Conservation (phyloP, 2,113 vertebrate genomes). For the Pristiophorus japonicus region DNA sequence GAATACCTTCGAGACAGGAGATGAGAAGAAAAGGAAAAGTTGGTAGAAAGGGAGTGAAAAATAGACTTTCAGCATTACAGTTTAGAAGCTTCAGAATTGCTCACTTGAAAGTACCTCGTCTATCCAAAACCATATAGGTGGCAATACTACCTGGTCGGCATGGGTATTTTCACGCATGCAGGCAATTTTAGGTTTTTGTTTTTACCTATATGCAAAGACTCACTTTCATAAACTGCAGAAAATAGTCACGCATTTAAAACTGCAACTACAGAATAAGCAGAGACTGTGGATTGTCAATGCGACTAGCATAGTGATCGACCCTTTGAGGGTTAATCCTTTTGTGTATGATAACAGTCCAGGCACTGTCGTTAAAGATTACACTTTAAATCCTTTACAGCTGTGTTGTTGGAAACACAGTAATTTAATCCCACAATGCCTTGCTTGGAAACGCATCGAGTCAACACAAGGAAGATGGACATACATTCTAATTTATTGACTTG, state of each 20-base stretch:
- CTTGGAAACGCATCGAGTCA: not conserved
- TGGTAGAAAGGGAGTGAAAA: not conserved
- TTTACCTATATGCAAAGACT: not conserved
- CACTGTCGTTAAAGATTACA: constrained; percentile 23
- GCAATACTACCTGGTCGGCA: not conserved
- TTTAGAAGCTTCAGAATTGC: not conserved
- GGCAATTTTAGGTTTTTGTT: not conserved
- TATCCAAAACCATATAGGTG: not conserved
- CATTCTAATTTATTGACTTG: constrained; percentile 34
- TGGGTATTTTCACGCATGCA: not conserved
- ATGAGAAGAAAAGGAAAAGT: not conserved
- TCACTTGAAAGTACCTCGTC: not conserved
- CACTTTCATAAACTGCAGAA: not conserved
- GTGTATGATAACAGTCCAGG: constrained; percentile 13
- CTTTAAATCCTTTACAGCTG: constrained; percentile 29
- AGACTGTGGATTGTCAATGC: not conserved
- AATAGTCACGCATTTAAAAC: not conserved
- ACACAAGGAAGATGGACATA: constrained; percentile 15
- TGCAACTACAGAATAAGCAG: not conserved
- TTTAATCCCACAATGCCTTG: constrained; percentile 23
- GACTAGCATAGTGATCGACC: not conserved
- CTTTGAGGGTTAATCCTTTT: not conserved
- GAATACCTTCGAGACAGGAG: not conserved
- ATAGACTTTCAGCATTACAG: not conserved
- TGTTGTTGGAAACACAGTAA: constrained; percentile 28